phyloP scores from a whole-genome alignment of 2,113 vertebrate genomes.

The Heloderma charlesbogerti region DNA sequence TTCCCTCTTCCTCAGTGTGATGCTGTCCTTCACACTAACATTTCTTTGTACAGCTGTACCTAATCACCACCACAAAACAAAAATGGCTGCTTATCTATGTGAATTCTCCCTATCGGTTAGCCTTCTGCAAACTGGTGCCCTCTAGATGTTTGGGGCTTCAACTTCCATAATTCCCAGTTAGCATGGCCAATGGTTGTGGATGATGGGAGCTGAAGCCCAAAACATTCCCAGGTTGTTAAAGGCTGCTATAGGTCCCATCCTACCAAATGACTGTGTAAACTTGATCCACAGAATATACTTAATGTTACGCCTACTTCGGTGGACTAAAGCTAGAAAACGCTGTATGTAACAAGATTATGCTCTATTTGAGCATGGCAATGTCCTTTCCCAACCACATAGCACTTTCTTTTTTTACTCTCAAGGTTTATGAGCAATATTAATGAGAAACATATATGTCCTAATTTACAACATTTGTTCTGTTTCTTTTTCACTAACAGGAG shows the following conservation, averaged over 20 bases:
- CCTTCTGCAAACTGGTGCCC: too few species aligned
- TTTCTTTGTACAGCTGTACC: not conserved
- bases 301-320: not conserved
- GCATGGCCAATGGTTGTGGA: not conserved
- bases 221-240: too few species aligned
- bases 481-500: slow-evolving; percentile 62
- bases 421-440: slow-evolving; percentile 38
- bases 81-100: not conserved
- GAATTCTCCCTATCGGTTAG: too few species aligned
- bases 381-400: not conserved
- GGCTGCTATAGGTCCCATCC: not conserved
- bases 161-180: not conserved
- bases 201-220: too few species aligned
- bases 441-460: not conserved
- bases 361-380: not conserved
- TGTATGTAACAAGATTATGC: not conserved
- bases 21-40: not conserved
- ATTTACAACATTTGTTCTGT: slow-evolving; percentile 21
- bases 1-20: too few species aligned
- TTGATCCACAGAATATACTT: not conserved
- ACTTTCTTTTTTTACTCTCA: slow-evolving; percentile 14
- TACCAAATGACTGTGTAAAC: not conserved
- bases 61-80: not conserved
- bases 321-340: not conserved
- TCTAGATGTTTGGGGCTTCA: too few species aligned